Evolutionary conservation across 2,888 invertebrate species (phyloP).

Genomic region (Xestia ashworthii): DNA sequence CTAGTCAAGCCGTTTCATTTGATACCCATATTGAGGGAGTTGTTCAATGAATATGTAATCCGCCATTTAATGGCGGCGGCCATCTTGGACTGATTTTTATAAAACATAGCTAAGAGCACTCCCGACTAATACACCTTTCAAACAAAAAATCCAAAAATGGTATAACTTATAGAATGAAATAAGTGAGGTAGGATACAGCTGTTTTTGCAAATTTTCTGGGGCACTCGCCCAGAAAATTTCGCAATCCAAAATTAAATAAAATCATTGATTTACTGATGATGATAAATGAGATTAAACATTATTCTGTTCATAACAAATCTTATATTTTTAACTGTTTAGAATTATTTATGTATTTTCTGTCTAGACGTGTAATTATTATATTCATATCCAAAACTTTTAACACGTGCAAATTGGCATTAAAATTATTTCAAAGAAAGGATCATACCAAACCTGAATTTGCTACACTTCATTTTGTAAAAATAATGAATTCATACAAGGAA

Average conservation of each 20-base stretch:
- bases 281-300: not conserved
- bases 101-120: too few relatives aligned
- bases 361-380: slow-evolving; percentile 11
- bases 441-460: slow-evolving; percentile 16
- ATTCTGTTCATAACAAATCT: not conserved
- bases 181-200: not conserved
- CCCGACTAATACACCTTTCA: too few relatives aligned
- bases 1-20: too few relatives aligned
- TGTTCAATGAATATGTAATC: too few relatives aligned
- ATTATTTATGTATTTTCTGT: not conserved
- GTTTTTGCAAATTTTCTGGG: not conserved
- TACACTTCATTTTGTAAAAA: slow-evolving; percentile 30
- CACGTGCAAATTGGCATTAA: not conserved
- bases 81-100: too few relatives aligned
- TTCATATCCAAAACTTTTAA: not conserved
- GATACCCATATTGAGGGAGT: too few relatives aligned
- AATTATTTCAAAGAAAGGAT: slow-evolving; percentile 22
- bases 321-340: not conserved
- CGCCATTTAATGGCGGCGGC: too few relatives aligned
- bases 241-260: not conserved
- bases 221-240: not conserved
- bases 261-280: not conserved
- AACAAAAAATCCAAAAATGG: too few relatives aligned
- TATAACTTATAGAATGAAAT: not conserved
- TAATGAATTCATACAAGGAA: slow-evolving; percentile 50